Base-by-base conservation (phyloP, 2,888 invertebrate genomes). In the Atethmia centrago region DNA sequence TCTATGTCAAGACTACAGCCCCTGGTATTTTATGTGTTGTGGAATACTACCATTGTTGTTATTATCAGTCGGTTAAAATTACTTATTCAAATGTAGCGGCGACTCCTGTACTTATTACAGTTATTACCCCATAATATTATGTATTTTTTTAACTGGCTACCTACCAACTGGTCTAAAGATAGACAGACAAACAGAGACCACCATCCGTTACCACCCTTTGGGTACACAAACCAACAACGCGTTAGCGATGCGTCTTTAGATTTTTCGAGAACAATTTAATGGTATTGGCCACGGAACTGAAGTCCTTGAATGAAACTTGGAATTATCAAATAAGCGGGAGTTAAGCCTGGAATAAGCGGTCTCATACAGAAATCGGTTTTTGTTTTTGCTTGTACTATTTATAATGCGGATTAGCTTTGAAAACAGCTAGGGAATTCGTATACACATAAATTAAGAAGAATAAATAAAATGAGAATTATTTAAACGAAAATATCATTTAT, bases 401-500 rank as follows among this genome's bases (percentile, higher is more conserved):
- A 19, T n/a, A 61, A 40, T 62, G 45, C 21, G 7, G 16, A 16
- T 63, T 63, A 14, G 31, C n/a, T 31, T 63, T 31, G 21, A 31
- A 49, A n/a, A 36, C 10, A 25, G 19, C 25, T 61, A 42, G 25
- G 1, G 12, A 45, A 45, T 62, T 42, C 19, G 14, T n/a, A 25
- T 47, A 25, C 7, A 68, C 2, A 21, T 16, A 31, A 14, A 31
- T 28, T 42, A 9, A 49, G 14, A 63, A 36, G 42, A 40, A 49
- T 19, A 90, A 92, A 91, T 91, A 92, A 95, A 92, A 91, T 92
- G 89, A 89, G 91, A 92, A 92, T 92, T 88, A 85, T 92, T 91
- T 96, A 96, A 96, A 96, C 96, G 95, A 96, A 96, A 96, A 96
- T 96, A 96, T 95, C 95, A 95, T 96, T 96, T 96, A 96, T 95